A percentile compares a stretch with the other conserved stretches of the same genome.
phyloP scores from a whole-genome alignment of 1,140 invertebrate species.

The Fopius arisanus region DNA sequence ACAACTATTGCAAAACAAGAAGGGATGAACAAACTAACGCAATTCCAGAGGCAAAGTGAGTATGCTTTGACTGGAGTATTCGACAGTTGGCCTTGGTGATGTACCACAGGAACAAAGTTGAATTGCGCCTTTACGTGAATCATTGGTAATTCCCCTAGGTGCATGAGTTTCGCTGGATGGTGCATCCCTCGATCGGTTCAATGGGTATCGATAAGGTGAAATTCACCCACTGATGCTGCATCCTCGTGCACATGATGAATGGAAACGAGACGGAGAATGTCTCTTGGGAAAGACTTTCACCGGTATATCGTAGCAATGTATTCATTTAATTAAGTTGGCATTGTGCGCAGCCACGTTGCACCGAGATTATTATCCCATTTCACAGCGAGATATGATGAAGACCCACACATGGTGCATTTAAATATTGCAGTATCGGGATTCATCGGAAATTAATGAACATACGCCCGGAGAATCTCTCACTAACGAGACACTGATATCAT shows the following conservation, averaged over 20 bases:
- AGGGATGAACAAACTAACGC: not conserved
- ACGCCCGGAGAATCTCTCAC: conserved; percentile 25
- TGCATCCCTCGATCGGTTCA: not conserved
- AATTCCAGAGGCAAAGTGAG: conserved; percentile 9
- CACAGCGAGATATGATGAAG: conserved; percentile 47
- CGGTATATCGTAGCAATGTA: conserved; percentile 9
- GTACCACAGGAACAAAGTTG: conserved; percentile 34
- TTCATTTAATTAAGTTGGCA: conserved; percentile 57
- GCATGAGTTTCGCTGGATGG: conserved; percentile 1
- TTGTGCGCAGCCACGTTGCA: conserved; percentile 44
- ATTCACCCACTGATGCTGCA: not conserved
- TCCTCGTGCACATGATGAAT: not conserved
- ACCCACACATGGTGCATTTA: conserved; percentile 2
- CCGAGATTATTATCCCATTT: conserved; percentile 48
- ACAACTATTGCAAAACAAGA: not conserved
- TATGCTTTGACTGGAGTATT: not conserved
- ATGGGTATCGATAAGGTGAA: conserved; percentile 4
- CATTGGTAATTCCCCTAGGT: conserved; percentile 12
- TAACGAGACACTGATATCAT: conserved; percentile 38
- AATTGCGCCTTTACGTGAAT: conserved; percentile 39
- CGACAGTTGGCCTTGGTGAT: not conserved
- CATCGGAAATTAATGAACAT: conserved; percentile 15
- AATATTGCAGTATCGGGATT: not conserved
- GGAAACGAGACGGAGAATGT: not conserved
- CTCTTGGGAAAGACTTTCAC: not conserved